Percentiles rank a stretch among this genome's conserved stretches.
phyloP scores from a whole-genome alignment of 1,140 invertebrate genomes.

The Penaeus indicus region DNA sequence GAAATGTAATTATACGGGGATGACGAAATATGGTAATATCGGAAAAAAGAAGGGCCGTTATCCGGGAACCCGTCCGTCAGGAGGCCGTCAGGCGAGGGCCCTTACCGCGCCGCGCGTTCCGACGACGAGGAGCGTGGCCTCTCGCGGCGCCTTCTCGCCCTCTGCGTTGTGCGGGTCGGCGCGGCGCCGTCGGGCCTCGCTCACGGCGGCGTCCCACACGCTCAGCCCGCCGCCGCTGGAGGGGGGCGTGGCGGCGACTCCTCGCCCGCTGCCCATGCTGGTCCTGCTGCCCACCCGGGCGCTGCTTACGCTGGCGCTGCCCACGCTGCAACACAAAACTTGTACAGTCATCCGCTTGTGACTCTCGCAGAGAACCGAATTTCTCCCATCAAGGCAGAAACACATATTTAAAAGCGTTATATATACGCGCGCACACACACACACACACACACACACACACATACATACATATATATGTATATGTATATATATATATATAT shows the following conservation, averaged over 20 bases:
- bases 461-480: too few relatives aligned
- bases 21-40: too few relatives aligned
- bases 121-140: conserved; percentile 68
- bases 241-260: neutral
- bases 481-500: too few relatives aligned
- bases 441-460: too few relatives aligned
- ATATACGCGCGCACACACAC: too few relatives aligned
- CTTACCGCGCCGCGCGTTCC: conserved; percentile 68
- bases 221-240: conserved; percentile 17
- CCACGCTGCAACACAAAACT: neutral
- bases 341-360: neutral
- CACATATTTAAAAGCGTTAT: too few relatives aligned
- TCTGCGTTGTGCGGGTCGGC: conserved; percentile 22
- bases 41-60: too few relatives aligned
- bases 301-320: conserved; percentile 17
- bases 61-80: too few relatives aligned
- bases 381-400: too few relatives aligned
- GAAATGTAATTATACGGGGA: too few relatives aligned
- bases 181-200: conserved; percentile 14
- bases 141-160: conserved; percentile 54
- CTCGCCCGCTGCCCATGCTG: neutral
- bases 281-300: neutral
- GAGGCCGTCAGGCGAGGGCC: neutral
- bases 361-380: neutral
- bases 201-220: conserved; percentile 49